Evolutionary conservation across 35 echinoderm and acorn worm genomes (phyloP).

Genomic region (Heliocidaris erythrogramma): DNA sequence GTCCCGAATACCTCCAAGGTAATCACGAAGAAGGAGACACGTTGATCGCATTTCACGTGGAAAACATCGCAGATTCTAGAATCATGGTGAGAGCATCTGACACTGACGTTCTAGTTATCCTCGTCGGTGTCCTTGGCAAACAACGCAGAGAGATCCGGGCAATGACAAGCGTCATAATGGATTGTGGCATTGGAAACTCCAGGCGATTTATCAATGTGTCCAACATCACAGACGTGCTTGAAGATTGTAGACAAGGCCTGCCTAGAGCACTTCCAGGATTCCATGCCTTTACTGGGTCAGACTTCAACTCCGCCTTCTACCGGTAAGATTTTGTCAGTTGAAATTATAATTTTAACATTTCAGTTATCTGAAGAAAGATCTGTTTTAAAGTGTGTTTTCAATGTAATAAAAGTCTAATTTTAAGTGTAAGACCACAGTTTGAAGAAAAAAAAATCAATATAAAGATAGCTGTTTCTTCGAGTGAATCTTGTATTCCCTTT

Average conservation of each 20-base stretch:
- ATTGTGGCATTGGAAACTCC: conserved; percentile 64
- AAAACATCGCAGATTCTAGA: conserved; percentile 45
- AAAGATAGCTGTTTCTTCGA: neutral
- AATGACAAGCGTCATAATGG: conserved; percentile 48
- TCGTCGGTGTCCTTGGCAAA: conserved; percentile 52
- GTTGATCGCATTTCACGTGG: conserved; percentile 61
- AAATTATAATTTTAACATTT: too few relatives aligned
- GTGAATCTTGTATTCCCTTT: neutral
- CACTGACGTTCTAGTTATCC: conserved; percentile 72
- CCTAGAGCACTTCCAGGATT: conserved; percentile 51
- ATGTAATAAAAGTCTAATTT: neutral
- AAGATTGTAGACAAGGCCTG: conserved; percentile 56
- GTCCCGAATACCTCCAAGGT: conserved; percentile 65
- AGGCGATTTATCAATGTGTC: conserved; percentile 62
- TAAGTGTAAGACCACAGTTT: neutral
- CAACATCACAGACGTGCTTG: conserved; percentile 55
- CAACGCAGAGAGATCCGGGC: conserved; percentile 45
- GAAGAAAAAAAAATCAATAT: neutral
- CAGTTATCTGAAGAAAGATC: neutral
- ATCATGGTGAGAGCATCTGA: conserved; percentile 74
- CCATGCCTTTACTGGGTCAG: conserved; percentile 83
- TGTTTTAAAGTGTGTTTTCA: neutral
- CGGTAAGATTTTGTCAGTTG: conserved; percentile 26
- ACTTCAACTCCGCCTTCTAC: conserved; percentile 71
- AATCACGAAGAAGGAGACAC: conserved; percentile 83